Conservation (phyloP, 2,888 invertebrate species). For the Odontocolon sp. region DNA sequence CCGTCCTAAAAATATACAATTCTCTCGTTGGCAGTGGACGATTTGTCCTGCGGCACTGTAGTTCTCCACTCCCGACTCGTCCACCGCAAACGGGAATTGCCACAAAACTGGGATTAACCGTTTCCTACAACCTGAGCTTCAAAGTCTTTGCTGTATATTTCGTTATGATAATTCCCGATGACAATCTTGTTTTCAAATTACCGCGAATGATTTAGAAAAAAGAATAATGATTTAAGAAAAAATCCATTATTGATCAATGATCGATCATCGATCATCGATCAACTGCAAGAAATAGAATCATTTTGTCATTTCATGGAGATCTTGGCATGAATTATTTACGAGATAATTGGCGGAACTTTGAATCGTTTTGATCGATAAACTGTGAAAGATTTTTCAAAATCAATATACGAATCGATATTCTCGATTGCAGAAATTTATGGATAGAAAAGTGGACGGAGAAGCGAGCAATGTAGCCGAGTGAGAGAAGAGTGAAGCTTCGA, state of each 20-base stretch:
- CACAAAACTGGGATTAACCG: conserved; percentile 32
- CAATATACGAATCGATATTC: background rate
- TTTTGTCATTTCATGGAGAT: background rate
- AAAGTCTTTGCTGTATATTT: background rate
- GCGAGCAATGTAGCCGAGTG: conserved; percentile 61
- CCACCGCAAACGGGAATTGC: conserved; percentile 38
- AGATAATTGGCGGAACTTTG: background rate
- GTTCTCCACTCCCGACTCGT: conserved; percentile 1
- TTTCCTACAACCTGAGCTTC: too few relatives aligned
- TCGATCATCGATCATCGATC: too few relatives aligned
- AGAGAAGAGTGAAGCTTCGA: conserved; percentile 40
- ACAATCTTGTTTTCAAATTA: background rate
- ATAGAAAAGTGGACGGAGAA: conserved; percentile 13
- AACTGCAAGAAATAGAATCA: too few relatives aligned
- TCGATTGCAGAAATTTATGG: background rate
- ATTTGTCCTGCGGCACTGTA: conserved; percentile 20
- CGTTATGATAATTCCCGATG: background rate
- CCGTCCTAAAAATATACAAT: conserved; percentile 68
- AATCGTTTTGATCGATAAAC: conserved; percentile 4
- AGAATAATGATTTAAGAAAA: background rate
- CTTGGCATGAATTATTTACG: background rate
- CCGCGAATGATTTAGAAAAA: background rate
- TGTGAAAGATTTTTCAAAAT: background rate
- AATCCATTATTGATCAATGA: too few relatives aligned
- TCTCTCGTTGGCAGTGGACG: conserved; percentile 22